These are phyloP conservation scores for Terebella lapidaria DNA, from an alignment of 2,888 invertebrate species.

Conservation along the genomic window DNA sequence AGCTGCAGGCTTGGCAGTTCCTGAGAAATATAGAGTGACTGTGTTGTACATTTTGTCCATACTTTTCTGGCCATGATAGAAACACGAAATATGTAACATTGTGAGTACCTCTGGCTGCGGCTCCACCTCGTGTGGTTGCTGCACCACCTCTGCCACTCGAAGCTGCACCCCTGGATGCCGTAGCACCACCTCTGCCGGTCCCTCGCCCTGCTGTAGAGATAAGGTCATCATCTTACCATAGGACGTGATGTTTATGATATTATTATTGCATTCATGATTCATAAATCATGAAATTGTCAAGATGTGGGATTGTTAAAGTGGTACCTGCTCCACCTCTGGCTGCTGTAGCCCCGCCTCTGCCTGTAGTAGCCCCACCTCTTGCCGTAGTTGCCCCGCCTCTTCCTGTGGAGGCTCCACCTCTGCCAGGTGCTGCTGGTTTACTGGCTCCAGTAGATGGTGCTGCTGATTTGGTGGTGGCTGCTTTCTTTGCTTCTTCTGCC, in stretches of 20 bases:
- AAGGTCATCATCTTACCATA: too few relatives aligned
- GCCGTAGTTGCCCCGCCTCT: conserved; percentile 16
- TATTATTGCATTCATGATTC: too few relatives aligned
- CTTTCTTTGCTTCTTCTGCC: conserved; percentile 34
- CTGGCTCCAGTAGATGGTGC: conserved; percentile 18
- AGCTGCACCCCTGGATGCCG: conserved; percentile 10
- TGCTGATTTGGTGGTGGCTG: conserved; percentile 26
- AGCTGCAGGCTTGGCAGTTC: too few relatives aligned
- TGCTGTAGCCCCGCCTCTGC: conserved; percentile 16
- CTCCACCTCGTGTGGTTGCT: conserved; percentile 5
- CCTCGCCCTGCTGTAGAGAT: not conserved
- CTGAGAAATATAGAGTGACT: too few relatives aligned
- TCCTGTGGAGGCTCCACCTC: conserved; percentile 19
- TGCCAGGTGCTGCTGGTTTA: conserved; percentile 25
- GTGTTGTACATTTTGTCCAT: too few relatives aligned
- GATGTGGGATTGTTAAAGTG: too few relatives aligned
- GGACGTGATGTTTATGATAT: too few relatives aligned
- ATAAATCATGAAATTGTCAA: too few relatives aligned
- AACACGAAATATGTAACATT: too few relatives aligned
- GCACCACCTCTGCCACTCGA: conserved; percentile 2
- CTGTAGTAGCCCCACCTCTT: conserved; percentile 19
- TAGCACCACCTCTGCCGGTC: conserved; percentile 23
- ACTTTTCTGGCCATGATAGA: too few relatives aligned
- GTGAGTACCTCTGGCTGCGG: conserved; percentile 2
- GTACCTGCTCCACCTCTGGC: conserved; percentile 29